phyloP scores from a whole-genome alignment of 2,888 invertebrate genomes.

The Melanotus villosus region DNA sequence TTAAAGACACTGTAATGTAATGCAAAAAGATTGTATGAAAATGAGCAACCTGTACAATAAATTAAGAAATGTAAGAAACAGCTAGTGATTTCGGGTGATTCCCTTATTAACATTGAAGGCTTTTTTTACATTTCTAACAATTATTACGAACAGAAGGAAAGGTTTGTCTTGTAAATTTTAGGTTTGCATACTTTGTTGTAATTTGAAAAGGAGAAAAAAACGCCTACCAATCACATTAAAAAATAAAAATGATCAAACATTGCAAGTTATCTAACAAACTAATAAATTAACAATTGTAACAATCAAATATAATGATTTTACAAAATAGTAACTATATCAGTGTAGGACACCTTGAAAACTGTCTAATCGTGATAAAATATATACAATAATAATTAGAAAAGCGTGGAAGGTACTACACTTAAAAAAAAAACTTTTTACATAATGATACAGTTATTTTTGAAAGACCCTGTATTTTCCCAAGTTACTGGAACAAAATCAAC shows the following conservation, averaged over 20 bases:
- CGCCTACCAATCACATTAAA: slow-evolving; percentile 38
- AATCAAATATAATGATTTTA: slow-evolving; percentile 44
- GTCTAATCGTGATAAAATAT: slow-evolving; percentile 44
- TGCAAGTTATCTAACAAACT: slow-evolving; percentile 40
- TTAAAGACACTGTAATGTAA: slow-evolving; percentile 16
- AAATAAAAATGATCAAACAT: slow-evolving; percentile 41
- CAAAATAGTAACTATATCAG: slow-evolving; percentile 46
- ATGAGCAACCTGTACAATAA: slow-evolving; percentile 23
- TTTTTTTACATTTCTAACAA: slow-evolving; percentile 32
- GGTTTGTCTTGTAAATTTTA: slow-evolving; percentile 6
- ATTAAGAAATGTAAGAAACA: slow-evolving; percentile 22
- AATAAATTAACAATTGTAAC: slow-evolving; percentile 48
- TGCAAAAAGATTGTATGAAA: slow-evolving; percentile 14
- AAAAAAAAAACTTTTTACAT: slow-evolving; percentile 31
- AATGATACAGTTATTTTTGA: slow-evolving; percentile 35
- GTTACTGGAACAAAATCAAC: too few relatives aligned
- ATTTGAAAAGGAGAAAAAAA: slow-evolving; percentile 25
- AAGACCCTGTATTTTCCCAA: slow-evolving; percentile 15
- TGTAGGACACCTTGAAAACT: slow-evolving; percentile 35
- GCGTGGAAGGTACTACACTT: slow-evolving; percentile 46
- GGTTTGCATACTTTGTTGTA: slow-evolving; percentile 28
- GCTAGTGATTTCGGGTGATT: slow-evolving; percentile 18
- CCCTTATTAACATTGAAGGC: slow-evolving; percentile 38
- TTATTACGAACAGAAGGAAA: slow-evolving; percentile 13
- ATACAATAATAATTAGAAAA: slow-evolving; percentile 41